phyloP scores from a whole-genome alignment of 2,113 vertebrate genomes.

The Brachypodius melanocephalos region DNA sequence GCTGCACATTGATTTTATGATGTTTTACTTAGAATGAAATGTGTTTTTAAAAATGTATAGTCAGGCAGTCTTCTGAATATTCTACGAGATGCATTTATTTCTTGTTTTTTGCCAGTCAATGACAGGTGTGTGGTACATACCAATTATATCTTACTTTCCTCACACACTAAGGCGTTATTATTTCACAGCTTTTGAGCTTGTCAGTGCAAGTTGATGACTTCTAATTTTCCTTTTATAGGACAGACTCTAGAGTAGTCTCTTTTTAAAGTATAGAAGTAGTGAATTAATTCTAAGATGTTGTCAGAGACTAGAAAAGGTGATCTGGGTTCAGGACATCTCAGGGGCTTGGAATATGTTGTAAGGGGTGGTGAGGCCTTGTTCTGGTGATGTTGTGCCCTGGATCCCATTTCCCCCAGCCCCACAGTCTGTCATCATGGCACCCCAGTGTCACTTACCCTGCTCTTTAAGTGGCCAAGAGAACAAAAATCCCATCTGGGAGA shows the following conservation, averaged over 20 bases:
- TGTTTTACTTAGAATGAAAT: not conserved
- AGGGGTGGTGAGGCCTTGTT: not conserved
- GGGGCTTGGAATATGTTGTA: too few species aligned
- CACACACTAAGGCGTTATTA: not conserved
- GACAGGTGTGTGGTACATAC: not conserved
- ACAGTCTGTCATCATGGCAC: not conserved
- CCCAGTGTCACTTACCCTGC: accelerated
- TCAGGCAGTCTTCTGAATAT: not conserved
- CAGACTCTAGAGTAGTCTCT: not conserved
- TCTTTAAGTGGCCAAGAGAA: accelerated
- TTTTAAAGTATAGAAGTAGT: not conserved
- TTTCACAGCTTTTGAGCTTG: not conserved
- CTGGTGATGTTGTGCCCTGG: not conserved
- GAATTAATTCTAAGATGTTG: not conserved
- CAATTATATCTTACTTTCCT: not conserved
- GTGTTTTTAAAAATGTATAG: not conserved
- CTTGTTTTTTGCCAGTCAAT: not conserved
- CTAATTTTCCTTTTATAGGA: not conserved
- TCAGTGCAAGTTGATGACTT: not conserved
- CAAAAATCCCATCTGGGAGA: not conserved
- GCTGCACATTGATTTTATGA: not conserved
- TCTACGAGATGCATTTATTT: not conserved
- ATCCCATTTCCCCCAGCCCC: too few species aligned
- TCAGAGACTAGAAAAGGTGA: not conserved
- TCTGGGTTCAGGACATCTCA: accelerated